Evolutionary conservation across 2,888 invertebrate species (phyloP).

Genomic region (Eilema depressum): DNA sequence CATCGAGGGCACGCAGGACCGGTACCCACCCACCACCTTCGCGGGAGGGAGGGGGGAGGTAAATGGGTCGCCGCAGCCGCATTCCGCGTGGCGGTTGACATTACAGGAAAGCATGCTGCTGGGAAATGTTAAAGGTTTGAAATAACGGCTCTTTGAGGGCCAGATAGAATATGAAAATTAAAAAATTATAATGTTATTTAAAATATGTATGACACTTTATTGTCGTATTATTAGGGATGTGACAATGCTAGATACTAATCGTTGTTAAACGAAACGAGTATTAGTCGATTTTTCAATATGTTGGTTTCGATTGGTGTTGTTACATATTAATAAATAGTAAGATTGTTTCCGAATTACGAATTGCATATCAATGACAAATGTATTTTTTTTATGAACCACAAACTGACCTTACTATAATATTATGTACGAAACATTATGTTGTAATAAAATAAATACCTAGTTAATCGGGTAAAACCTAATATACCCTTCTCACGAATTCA

Average conservation of each 20-base stretch:
- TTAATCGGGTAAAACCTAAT: conserved; percentile 2
- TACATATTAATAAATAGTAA: no score
- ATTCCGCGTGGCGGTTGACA: conserved; percentile 77
- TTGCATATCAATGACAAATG: neutral
- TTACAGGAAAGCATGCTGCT: conserved; percentile 62
- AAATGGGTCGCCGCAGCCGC: conserved; percentile 80
- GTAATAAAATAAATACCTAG: neutral
- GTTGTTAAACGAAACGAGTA: neutral
- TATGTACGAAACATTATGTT: neutral
- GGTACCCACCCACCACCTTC: conserved; percentile 68
- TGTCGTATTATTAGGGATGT: neutral
- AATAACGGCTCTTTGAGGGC: conserved; percentile 33
- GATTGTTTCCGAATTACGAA: neutral
- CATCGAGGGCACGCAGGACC: conserved; percentile 80
- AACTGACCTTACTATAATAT: no score
- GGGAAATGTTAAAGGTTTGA: conserved; percentile 31
- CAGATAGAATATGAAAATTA: conserved; percentile 8
- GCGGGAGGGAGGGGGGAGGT: conserved; percentile 58
- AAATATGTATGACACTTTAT: neutral
- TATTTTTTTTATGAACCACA: no score
- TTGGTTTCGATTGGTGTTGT: neutral
- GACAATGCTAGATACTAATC: neutral
- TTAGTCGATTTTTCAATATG: neutral
- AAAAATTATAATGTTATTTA: neutral
- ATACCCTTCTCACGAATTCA: conserved; percentile 51